Conservation (phyloP, 2,888 invertebrate species). For the Candidula unifasciata region DNA sequence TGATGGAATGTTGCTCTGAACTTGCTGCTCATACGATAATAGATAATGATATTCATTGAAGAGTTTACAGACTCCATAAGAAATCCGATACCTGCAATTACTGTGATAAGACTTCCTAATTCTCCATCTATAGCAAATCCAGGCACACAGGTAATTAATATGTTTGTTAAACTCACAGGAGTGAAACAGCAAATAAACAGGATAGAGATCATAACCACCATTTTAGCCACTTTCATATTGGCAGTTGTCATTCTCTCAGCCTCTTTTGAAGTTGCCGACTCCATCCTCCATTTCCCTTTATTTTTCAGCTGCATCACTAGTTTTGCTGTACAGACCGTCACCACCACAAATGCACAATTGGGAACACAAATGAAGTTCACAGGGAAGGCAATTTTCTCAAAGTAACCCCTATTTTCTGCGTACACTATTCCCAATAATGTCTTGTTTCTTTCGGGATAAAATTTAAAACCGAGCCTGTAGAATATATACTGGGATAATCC, state of each 20-base stretch:
- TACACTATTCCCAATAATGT: constrained; percentile 18
- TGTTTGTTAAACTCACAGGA: too few relatives aligned
- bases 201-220: constrained; percentile 28
- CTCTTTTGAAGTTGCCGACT: background rate
- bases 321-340: background rate
- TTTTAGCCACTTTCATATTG: constrained; percentile 7
- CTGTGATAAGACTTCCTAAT: too few relatives aligned
- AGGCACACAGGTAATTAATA: too few relatives aligned
- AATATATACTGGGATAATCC: constrained; percentile 1
- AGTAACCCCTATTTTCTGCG: background rate
- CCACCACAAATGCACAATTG: constrained; percentile 14
- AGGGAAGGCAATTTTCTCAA: constrained; percentile 24
- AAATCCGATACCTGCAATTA: background rate
- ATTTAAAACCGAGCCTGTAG: constrained; percentile 7
- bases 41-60: background rate
- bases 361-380: constrained; percentile 31
- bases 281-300: constrained; percentile 6
- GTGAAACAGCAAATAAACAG: constrained; percentile 6
- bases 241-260: background rate
- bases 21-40: background rate
- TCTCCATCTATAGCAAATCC: too few relatives aligned
- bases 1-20: too few relatives aligned
- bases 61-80: background rate
- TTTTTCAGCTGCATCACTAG: constrained; percentile 15
- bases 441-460: constrained; percentile 26